Percentiles rank a stretch among this genome's conserved stretches.
Conservation (phyloP, 2,888 invertebrate species). For the Scaptodrosophila latifasciaeformis region DNA sequence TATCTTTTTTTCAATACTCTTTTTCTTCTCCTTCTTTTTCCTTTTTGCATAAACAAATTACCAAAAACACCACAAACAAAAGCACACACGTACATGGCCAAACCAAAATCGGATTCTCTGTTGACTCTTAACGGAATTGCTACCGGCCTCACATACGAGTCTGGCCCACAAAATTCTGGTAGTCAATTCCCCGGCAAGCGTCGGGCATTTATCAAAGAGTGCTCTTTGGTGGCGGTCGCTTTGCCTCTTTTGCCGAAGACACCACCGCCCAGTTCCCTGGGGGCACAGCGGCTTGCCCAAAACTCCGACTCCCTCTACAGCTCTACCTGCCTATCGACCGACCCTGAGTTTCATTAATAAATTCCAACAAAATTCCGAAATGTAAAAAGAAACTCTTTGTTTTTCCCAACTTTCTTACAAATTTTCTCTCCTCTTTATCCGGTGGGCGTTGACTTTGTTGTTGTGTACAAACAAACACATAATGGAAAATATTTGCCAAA, state of each 20-base stretch:
- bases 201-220: conserved; percentile 62
- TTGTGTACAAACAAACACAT: conserved; percentile 25
- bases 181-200: conserved; percentile 46
- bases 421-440: no score
- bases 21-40: conserved; percentile 14
- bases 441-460: conserved; percentile 46
- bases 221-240: conserved; percentile 22
- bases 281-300: conserved; percentile 29
- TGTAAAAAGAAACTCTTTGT: neutral
- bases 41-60: conserved; percentile 52
- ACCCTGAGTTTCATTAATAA: conserved; percentile 66
- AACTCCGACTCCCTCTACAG: conserved; percentile 22
- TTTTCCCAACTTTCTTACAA: no score
- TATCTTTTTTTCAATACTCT: no score
- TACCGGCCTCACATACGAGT: conserved; percentile 45
- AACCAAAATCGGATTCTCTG: neutral
- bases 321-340: conserved; percentile 16
- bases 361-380: conserved; percentile 19
- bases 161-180: conserved; percentile 34
- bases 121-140: conserved; percentile 62
- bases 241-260: conserved; percentile 16
- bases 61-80: conserved; percentile 10
- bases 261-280: conserved; percentile 25
- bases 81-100: neutral
- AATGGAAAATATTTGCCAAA: conserved; percentile 66